Conservation (phyloP, 2,888 invertebrate species). For the Micoletzkya japonica region DNA sequence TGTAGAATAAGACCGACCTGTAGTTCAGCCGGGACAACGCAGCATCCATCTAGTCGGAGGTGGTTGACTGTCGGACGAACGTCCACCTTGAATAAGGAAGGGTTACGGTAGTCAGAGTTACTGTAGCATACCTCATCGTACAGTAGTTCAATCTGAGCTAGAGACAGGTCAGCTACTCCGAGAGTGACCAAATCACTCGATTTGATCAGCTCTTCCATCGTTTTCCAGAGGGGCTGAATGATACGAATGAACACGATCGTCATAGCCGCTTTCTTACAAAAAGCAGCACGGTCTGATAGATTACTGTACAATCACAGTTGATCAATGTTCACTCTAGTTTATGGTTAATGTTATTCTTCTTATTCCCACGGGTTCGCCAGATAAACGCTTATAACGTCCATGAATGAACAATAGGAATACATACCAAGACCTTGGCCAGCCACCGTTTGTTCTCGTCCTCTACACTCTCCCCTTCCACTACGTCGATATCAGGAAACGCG, state of each 20-base stretch:
- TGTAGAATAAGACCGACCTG: constrained; percentile 6
- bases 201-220: constrained; percentile 47
- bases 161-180: constrained; percentile 60
- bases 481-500: constrained; percentile 51
- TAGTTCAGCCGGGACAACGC: constrained; percentile 45
- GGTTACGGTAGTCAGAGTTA: background rate
- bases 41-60: constrained; percentile 59
- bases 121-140: constrained; percentile 17
- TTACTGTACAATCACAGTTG: too few relatives aligned
- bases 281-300: too few relatives aligned
- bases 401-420: background rate
- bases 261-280: too few relatives aligned
- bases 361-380: too few relatives aligned
- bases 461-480: constrained; percentile 47
- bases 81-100: constrained; percentile 12
- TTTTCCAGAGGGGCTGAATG: constrained; percentile 45
- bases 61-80: constrained; percentile 56
- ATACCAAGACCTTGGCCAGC: constrained; percentile 27
- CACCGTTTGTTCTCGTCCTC: constrained; percentile 42
- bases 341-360: too few relatives aligned
- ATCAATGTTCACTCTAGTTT: too few relatives aligned
- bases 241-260: too few relatives aligned
- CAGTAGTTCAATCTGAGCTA: constrained; percentile 40
- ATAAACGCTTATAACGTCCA: too few relatives aligned
- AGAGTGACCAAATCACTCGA: constrained; percentile 50